A percentile compares a stretch with the other conserved stretches of the same genome.
Evolutionary conservation across 2,113 vertebrate species (phyloP).

Genomic region (Stegostoma tigrinum): DNA sequence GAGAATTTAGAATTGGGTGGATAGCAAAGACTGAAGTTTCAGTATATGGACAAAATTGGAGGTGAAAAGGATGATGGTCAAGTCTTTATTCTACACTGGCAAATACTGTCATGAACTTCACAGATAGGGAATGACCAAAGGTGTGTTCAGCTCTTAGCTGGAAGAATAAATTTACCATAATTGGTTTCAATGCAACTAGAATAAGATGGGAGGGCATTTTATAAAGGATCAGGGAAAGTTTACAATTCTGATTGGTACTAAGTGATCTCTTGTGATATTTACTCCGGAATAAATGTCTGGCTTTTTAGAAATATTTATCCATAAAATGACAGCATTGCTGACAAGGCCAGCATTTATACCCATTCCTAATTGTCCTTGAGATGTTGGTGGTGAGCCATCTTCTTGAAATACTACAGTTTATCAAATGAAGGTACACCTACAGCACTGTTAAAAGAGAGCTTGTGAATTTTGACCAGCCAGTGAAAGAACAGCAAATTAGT

Average conservation of each 20-base stretch:
- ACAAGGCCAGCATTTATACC: too few species aligned
- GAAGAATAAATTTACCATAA: not conserved
- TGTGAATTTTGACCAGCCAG: too few species aligned
- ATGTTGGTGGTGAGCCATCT: too few species aligned
- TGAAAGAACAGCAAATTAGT: too few species aligned
- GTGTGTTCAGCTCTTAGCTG: not conserved
- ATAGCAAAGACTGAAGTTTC: not conserved
- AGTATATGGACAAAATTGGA: not conserved
- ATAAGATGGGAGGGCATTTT: not conserved
- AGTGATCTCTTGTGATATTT: not conserved
- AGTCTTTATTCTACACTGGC: not conserved
- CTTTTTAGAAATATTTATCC: too few species aligned
- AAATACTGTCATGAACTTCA: not conserved
- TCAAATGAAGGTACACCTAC: too few species aligned
- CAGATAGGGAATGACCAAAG: not conserved
- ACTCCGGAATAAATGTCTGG: not conserved
- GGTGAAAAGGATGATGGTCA: not conserved
- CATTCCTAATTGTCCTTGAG: too few species aligned
- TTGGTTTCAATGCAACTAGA: not conserved
- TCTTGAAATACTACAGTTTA: too few species aligned
- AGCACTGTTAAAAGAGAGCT: too few species aligned
- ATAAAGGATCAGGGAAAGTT: not conserved
- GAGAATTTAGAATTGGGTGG: not conserved
- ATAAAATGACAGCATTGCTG: too few species aligned
- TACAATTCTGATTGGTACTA: not conserved